These are phyloP conservation scores for Lymantria monacha DNA, from an alignment of 2,888 invertebrate genomes.

Conservation along the genomic window DNA sequence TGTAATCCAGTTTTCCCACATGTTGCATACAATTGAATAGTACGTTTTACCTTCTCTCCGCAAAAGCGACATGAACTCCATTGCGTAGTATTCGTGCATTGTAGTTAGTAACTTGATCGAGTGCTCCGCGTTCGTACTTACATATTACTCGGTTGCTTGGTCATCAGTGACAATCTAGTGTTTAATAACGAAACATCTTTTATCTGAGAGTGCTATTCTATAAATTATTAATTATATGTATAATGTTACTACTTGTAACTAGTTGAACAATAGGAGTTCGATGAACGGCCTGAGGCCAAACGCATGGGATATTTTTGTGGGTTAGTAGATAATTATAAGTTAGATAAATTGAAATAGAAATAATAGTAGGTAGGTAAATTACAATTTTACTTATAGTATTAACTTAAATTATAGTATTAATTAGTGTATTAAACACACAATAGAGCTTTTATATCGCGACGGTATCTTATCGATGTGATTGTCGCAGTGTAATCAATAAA, in stretches of 20 bases:
- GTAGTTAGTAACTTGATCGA: conserved; percentile 61
- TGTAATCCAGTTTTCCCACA: conserved; percentile 72
- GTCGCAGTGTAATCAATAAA: conserved; percentile 37
- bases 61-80: conserved; percentile 43
- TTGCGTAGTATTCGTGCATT: conserved; percentile 41
- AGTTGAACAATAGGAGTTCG: conserved; percentile 44
- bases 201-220: conserved; percentile 30
- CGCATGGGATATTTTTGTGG: conserved; percentile 52
- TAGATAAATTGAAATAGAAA: conserved; percentile 20
- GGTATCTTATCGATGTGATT: conserved; percentile 65
- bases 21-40: conserved; percentile 61
- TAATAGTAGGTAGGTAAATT: conserved; percentile 12
- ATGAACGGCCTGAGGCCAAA: conserved; percentile 56
- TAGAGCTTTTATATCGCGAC: neutral
- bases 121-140: conserved; percentile 52
- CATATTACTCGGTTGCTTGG: conserved; percentile 33
- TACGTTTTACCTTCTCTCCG: conserved; percentile 66
- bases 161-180: conserved; percentile 32
- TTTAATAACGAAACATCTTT: conserved; percentile 47
- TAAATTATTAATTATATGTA: conserved; percentile 34
- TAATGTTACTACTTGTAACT: conserved; percentile 41
- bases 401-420: too few relatives aligned
- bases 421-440: neutral
- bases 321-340: conserved; percentile 48
- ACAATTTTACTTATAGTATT: conserved; percentile 1